phyloP scores from a whole-genome alignment of 2,113 vertebrate species.

The Ailuropoda melanoleuca region DNA sequence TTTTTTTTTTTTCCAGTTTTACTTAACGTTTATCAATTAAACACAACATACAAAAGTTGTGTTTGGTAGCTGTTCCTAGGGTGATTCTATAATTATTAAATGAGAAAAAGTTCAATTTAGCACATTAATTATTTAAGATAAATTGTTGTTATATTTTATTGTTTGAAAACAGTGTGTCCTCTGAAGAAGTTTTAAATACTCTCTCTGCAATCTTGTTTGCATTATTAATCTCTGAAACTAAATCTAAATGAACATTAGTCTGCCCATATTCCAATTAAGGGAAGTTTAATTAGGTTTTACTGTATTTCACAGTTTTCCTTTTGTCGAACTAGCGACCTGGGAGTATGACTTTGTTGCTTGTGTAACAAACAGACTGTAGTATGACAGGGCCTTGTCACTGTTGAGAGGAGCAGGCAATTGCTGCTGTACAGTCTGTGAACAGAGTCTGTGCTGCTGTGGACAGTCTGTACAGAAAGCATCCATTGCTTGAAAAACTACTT shows the following conservation, averaged over 20 bases:
- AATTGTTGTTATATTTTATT: constrained; percentile 28
- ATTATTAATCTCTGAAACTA: constrained; percentile 11
- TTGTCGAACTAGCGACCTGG: not conserved
- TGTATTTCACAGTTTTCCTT: not conserved
- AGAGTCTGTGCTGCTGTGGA: not conserved
- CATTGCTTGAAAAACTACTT: not conserved
- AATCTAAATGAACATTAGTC: not conserved
- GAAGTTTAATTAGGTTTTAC: constrained; percentile 6
- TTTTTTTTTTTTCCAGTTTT: not conserved
- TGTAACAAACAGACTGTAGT: not conserved
- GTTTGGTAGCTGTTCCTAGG: not conserved
- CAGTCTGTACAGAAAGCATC: not conserved
- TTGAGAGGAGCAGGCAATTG: not conserved
- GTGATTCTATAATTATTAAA: not conserved
- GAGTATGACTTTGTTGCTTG: not conserved
- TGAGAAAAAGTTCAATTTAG: not conserved
- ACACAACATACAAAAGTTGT: not conserved
- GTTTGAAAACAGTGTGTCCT: not conserved
- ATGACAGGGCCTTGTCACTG: not conserved
- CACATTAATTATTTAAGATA: constrained; percentile 11
- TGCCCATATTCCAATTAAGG: not conserved
- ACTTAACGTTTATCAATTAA: not conserved
- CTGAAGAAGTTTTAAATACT: constrained; percentile 25
- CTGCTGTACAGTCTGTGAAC: not conserved
- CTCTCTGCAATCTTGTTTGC: not conserved